phyloP scores from a whole-genome alignment of 2,888 invertebrate genomes.

The Lycaena phlaeas region DNA sequence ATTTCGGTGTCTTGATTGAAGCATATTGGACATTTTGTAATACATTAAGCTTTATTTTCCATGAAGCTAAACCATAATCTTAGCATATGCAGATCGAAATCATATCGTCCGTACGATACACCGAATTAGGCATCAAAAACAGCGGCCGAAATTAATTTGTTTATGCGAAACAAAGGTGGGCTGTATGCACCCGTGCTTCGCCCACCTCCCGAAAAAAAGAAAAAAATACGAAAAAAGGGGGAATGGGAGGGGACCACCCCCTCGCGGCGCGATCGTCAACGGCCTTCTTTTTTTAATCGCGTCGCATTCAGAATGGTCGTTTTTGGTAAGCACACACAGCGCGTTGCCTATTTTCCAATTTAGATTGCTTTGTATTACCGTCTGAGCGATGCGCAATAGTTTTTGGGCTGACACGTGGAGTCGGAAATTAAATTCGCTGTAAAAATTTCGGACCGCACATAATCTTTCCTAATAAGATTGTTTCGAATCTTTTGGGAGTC shows the following conservation, averaged over 20 bases:
- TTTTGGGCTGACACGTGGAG: slow-evolving; percentile 64
- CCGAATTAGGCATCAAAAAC: slow-evolving; percentile 70
- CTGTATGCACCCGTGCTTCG: slow-evolving; percentile 66
- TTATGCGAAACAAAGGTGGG: slow-evolving; percentile 73
- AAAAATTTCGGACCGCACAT: slow-evolving; percentile 24
- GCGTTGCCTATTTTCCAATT: slow-evolving; percentile 73
- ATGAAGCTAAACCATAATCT: too few relatives aligned
- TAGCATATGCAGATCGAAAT: too few relatives aligned
- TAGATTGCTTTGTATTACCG: slow-evolving; percentile 74
- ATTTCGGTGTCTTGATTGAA: too few relatives aligned
- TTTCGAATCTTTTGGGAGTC: too few relatives aligned
- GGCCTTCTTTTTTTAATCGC: slow-evolving; percentile 73
- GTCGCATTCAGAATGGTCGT: slow-evolving; percentile 68
- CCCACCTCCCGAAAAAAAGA: slow-evolving; percentile 65
- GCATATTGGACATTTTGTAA: too few relatives aligned
- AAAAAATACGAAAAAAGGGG: slow-evolving; percentile 55
- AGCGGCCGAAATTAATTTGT: slow-evolving; percentile 72
- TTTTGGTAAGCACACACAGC: slow-evolving; percentile 73
- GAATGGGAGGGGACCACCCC: slow-evolving; percentile 42
- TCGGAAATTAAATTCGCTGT: slow-evolving; percentile 61
- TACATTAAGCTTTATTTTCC: too few relatives aligned
- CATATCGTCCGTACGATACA: too few relatives aligned
- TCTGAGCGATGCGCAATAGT: slow-evolving; percentile 71
- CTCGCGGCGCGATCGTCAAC: slow-evolving; percentile 71
- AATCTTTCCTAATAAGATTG: not conserved